Evolutionary conservation across 2,113 vertebrate species (phyloP), one percentile per base, ranked within the genome.

Genomic region (Perognathus longimembris): DNA sequence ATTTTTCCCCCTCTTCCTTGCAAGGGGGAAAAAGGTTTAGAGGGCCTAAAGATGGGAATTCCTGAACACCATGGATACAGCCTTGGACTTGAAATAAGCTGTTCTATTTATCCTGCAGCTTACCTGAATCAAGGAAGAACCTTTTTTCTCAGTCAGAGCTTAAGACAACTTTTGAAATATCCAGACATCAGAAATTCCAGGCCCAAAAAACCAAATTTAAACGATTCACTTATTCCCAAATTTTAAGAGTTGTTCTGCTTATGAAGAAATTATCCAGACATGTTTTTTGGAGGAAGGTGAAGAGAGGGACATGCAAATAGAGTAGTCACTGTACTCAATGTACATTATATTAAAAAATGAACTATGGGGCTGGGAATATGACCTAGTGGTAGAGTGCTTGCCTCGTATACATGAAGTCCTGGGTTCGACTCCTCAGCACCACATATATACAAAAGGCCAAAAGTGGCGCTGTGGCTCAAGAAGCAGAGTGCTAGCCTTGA

Each of bases 211-310:
- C 40, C 24, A 40, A 90, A 85, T 86, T 40, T 80, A 93, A 5
- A 84, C 83, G 67, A 80, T n/a, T 64, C 61, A 85, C 21, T 54
- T 69, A 81, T 32, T 42, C 67, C 67, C 30, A 24, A 89, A 38
- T 73, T 88, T 64, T 34, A 78, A 85, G 75, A n/a, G 26, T n/a
- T 84, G 17, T 73, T 89, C 30, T 78, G 78, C 54, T 80, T 32
- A 93, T 77, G 40, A 82, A 93, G 71, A 91, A 85, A 85, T 71
- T 67, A 69, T 20, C 42, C 71, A 74, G 71, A 45, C 45, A 45
- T 45, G 10, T 45, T 45, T 45, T 45, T 45, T 45, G 45, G 45
- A 45, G 45, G 45, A 45, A 12, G 12, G 45, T 45, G 45, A 45
- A 12, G 45, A 45, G 45, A 45, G 45, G 45, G 45, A 12, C 45